Evolutionary conservation across 2,113 vertebrate genomes (phyloP).

Genomic region (Cairina moschata): DNA sequence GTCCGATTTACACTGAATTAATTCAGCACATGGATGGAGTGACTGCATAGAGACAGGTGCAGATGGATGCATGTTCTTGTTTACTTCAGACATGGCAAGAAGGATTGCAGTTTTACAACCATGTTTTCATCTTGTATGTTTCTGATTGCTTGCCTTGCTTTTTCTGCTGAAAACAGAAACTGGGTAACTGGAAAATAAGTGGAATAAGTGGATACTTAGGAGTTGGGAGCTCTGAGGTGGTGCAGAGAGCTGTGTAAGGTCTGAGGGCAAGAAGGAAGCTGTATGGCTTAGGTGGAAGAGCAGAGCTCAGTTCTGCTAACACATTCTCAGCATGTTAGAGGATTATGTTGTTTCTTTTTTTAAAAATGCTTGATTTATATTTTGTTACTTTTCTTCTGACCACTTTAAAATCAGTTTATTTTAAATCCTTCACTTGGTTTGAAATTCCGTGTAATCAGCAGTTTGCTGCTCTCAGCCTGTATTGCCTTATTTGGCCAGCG

Average conservation of each 20-base stretch:
- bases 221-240: not conserved
- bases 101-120: not conserved
- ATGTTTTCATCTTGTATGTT: not conserved
- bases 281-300: not conserved
- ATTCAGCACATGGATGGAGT: not conserved
- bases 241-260: not conserved
- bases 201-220: not conserved
- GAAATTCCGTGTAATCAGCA: not conserved
- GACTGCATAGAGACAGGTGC: not conserved
- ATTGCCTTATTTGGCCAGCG: conserved; percentile 37
- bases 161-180: not conserved
- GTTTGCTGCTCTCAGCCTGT: not conserved
- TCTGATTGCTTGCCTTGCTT: not conserved
- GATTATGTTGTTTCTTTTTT: not conserved
- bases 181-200: not conserved
- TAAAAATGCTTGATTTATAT: conserved; percentile 25
- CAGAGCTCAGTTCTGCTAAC: not conserved
- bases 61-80: not conserved
- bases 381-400: conserved; percentile 31
- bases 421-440: conserved; percentile 11
- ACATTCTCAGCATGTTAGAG: not conserved
- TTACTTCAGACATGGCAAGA: not conserved
- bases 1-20: not conserved
- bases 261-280: not conserved
- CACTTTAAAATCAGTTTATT: conserved; percentile 31